Base-by-base conservation (phyloP, 2,113 vertebrate species). In the Eonycteris spelaea region DNA sequence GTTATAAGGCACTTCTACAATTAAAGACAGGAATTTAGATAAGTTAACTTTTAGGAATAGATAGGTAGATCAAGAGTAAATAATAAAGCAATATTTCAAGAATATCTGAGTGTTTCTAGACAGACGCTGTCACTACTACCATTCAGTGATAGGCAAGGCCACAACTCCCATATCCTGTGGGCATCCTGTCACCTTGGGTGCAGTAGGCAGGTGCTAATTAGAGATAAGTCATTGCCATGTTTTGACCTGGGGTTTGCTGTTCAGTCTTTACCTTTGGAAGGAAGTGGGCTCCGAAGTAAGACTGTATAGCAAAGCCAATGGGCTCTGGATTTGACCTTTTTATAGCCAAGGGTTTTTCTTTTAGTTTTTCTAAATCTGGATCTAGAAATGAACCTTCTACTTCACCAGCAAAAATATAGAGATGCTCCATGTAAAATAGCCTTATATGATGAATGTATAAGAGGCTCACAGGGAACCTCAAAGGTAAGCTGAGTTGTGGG, bases 91-190 rank as follows among this genome's bases (percentile, higher is more conserved):
- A 18, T 78, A 28, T 74, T 63, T 92, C 10, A 70, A 11, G 11
- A 57, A 26, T 18, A 35, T 9, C 40, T 68, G 43, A 51, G 74
- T 71, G 96, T 68, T 92, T 83, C 79, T 51, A 26, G 82, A 33
- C 45, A 84, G 55, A 19, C 74, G 7, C 35, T 88, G 0, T 53
- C 12, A 24, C 30, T 26, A 10, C 28, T 55, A 18, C 19, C 48
- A 12, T 33, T 86, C 51, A 13, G 13, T 30, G 48, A 71, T 18
- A 48, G 71, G 11, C 16, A 78, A 12, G 21, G 5, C 22, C 24
- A n/a, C 0, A 0, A 21, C n/a, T 45, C 30, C 40, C 53, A 0
- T 7, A 8, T 18, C 24, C 24, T 79, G 35, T 11, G 33, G 28
- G 61, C 24, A 10, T 57, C 63, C 15, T n/a, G 51, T 77, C 45